Evolutionary conservation across 2,113 vertebrate genomes (phyloP), one percentile per base, ranked within the genome.

Genomic region (Pleuronectes platessa): DNA sequence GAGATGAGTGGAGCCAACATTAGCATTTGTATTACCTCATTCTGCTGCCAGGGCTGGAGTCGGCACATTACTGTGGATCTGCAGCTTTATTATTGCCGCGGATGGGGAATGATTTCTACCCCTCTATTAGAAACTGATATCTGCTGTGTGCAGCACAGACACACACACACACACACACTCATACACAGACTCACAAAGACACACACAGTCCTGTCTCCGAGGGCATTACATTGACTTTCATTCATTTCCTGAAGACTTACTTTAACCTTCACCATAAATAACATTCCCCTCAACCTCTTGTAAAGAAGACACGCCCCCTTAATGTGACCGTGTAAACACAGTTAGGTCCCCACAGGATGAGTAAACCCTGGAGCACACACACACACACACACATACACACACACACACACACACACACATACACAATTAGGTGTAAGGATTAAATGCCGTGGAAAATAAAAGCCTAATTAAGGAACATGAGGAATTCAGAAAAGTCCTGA

Each of bases 11-110:
- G 20, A 68, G 77, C 23, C 15, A 10, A 59, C 75, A 90, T 88
- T 89, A 88, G 85, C 81, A 88, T 91, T 88, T 87, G 82, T 85
- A 89, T 88, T 62, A 81, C 79, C 82, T 86, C 79, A 85, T 78
- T 84, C 81, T 74, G 49, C 49, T 67, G 68, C 80, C 84, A 72
- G 40, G 42, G 56, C 70, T 71, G 35, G 74, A 84, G 71, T 65
- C 58, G 2, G 55, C 82, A 81, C 78, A 79, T 87, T 80, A 87
- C 60, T 69, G 82, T 45, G 78, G 74, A 77, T 79, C 65, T 47
- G 18, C 66, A 54, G 63, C 72, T 24, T 81, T 86, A 62, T 89
- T 81, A 88, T 81, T 74, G 78, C 68, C 53, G 0, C 23, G 49
- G 74, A 76, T 24, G 42, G 69, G 24, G 74, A 80, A 75, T 0